Evolutionary conservation across 1,140 invertebrate genomes (phyloP).

Genomic region (Anoplophora glabripennis): DNA sequence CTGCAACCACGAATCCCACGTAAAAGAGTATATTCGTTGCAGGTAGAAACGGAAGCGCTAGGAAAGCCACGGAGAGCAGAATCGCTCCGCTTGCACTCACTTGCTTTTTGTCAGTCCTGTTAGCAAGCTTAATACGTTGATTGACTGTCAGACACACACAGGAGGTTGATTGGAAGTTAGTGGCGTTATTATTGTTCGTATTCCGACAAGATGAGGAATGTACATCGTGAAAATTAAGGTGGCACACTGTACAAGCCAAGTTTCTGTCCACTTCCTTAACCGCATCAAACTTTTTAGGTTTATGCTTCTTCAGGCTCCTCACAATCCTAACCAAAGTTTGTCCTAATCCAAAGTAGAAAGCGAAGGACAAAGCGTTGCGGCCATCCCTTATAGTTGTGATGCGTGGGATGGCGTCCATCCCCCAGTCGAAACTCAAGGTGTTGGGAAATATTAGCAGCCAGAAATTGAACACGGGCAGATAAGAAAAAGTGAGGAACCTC

Average conservation of each 20-base stretch:
- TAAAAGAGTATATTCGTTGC: constrained; percentile 93
- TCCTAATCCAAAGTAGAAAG: constrained; percentile 63
- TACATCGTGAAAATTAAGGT: constrained; percentile 54
- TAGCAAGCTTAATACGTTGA: constrained; percentile 2
- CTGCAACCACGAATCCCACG: constrained; percentile 95
- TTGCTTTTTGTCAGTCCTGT: not conserved
- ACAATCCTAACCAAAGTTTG: constrained; percentile 26
- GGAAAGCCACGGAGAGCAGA: constrained; percentile 68
- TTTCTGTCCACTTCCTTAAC: constrained; percentile 2
- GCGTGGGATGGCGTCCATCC: constrained; percentile 88
- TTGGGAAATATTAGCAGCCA: constrained; percentile 77
- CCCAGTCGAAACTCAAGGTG: constrained; percentile 91
- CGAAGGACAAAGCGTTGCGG: constrained; percentile 68
- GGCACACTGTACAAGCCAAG: constrained; percentile 52
- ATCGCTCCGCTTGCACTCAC: constrained; percentile 49
- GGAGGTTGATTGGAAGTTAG: constrained; percentile 24
- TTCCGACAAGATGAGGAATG: constrained; percentile 55
- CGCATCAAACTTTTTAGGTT: not conserved
- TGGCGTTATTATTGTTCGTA: constrained; percentile 58
- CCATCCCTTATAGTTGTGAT: constrained; percentile 70
- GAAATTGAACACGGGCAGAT: constrained; percentile 84
- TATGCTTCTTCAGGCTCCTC: constrained; percentile 12
- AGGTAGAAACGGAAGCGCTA: constrained; percentile 88
- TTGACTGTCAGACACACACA: constrained; percentile 34
- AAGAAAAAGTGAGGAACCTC: constrained; percentile 79